Conservation (phyloP, 2,888 invertebrate species). For the Zootermopsis nevadensis region DNA sequence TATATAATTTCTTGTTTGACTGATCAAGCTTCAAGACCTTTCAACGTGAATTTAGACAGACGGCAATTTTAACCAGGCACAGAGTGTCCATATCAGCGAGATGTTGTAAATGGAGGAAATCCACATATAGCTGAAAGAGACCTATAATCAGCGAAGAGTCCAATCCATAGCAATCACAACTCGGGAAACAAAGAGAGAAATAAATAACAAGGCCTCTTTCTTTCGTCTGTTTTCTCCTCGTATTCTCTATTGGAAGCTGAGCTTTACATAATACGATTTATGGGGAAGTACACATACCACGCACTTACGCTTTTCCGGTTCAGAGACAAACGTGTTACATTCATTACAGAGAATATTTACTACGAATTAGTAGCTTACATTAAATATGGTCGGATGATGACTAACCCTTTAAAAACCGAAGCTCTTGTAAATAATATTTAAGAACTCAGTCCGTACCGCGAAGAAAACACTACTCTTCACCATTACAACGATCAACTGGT, state of each 20-base stretch:
- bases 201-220: not conserved
- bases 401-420: too few species aligned
- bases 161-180: conserved; percentile 16
- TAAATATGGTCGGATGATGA: too few species aligned
- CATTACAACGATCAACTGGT: too few species aligned
- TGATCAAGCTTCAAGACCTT: too few species aligned
- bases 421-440: too few species aligned
- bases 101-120: conserved; percentile 4
- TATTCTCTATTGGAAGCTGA: not conserved
- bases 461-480: too few species aligned
- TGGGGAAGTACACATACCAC: not conserved
- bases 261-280: not conserved
- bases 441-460: too few species aligned
- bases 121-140: conserved; percentile 8
- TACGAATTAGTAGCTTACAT: too few species aligned
- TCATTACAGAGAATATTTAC: too few species aligned
- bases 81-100: conserved; percentile 7
- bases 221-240: not conserved
- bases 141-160: conserved; percentile 22
- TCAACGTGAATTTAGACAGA: too few species aligned
- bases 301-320: conserved; percentile 3
- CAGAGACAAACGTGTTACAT: not conserved
- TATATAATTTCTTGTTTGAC: too few species aligned
- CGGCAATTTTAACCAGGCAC: not conserved
- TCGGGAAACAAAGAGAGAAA: conserved; percentile 21